Conservation (phyloP, 2,888 invertebrate genomes). For the Heliconius hortense region DNA sequence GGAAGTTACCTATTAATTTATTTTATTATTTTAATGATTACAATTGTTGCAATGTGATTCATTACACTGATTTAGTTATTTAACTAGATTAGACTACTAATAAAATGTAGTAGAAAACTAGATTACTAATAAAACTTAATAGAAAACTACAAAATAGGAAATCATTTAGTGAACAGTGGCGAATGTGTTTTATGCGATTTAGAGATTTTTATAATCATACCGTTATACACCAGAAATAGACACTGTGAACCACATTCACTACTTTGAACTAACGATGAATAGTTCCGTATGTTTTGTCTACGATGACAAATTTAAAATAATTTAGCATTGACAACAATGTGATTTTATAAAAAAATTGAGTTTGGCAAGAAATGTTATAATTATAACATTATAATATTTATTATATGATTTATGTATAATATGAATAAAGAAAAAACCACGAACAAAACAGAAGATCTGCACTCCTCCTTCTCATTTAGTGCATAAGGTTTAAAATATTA, state of each 20-base stretch:
- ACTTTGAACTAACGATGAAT: not conserved
- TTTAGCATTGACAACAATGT: not conserved
- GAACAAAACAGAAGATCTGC: no score
- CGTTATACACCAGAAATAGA: constrained; percentile 10
- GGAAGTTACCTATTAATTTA: not conserved
- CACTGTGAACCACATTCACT: not conserved
- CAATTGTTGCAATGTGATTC: not conserved
- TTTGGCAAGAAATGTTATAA: not conserved
- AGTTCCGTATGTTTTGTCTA: not conserved
- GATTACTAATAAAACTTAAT: no score
- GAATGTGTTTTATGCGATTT: not conserved
- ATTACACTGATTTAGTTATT: not conserved
- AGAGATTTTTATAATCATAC: constrained; percentile 2
- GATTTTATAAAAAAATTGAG: not conserved
- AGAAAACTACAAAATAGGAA: not conserved
- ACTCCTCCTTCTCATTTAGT: no score
- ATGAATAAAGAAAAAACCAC: no score
- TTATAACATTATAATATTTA: not conserved
- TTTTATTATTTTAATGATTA: not conserved
- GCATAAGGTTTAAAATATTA: no score
- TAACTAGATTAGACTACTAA: not conserved
- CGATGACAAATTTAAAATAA: not conserved
- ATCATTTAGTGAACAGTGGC: not conserved
- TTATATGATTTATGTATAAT: not conserved
- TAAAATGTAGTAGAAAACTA: not conserved